Conservation (phyloP, 2,797 vertebrate species). For the Sciurus vulgaris region DNA sequence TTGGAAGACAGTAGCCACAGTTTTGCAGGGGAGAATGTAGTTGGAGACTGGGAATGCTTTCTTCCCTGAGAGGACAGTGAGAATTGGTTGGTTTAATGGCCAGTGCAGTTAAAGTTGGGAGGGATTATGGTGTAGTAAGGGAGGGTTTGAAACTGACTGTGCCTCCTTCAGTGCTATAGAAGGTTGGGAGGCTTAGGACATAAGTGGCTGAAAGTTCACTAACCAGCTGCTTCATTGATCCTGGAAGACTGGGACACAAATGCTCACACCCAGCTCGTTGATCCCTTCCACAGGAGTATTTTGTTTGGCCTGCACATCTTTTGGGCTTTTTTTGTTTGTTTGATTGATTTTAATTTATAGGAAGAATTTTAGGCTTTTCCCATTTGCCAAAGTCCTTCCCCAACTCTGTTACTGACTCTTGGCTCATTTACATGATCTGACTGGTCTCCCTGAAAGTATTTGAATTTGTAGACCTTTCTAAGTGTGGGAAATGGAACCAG, state of each 20-base stretch:
- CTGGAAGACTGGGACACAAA: background rate
- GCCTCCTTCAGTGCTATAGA: background rate
- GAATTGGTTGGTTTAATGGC: background rate
- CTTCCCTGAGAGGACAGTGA: background rate
- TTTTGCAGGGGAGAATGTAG: background rate
- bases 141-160: background rate
- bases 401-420: background rate
- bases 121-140: background rate
- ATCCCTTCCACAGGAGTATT: background rate
- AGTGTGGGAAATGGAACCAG: background rate
- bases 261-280: background rate
- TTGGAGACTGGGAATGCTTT: background rate
- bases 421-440: background rate
- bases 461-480: background rate
- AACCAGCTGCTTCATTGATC: background rate
- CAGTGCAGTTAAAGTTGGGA: background rate
- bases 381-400: background rate
- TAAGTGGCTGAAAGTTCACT: background rate
- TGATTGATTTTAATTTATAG: background rate
- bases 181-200: background rate
- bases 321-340: too few relatives aligned
- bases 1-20: background rate
- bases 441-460: background rate
- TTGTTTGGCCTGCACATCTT: background rate
- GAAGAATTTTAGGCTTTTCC: constrained; percentile 5